phyloP scores from a whole-genome alignment of 1,140 invertebrate genomes.

The Drosophila bipectinata region DNA sequence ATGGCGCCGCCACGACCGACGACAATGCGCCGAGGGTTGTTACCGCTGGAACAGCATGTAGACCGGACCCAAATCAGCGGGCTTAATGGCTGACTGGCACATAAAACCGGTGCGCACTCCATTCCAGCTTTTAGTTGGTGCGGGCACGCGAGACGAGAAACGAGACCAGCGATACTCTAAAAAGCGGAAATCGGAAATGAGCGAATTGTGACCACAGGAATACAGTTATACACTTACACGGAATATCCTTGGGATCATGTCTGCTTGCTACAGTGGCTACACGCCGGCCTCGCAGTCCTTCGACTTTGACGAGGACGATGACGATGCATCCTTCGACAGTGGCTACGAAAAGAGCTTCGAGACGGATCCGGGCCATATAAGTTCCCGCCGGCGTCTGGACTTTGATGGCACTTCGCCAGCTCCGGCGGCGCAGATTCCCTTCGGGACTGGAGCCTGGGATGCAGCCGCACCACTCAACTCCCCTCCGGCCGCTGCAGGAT shows the following conservation, averaged over 20 bases:
- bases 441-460: constrained; percentile 49
- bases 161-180: constrained; percentile 19
- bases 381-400: constrained; percentile 65
- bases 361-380: constrained; percentile 59
- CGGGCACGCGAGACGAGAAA: constrained; percentile 71
- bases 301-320: constrained; percentile 87
- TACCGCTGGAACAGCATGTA: constrained; percentile 33
- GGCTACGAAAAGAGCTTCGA: constrained; percentile 88
- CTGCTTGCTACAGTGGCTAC: constrained; percentile 77
- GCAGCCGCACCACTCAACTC: constrained; percentile 42
- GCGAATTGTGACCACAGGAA: constrained; percentile 15
- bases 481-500: constrained; percentile 46
- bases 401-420: constrained; percentile 37
- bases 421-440: constrained; percentile 19
- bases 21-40: constrained; percentile 82
- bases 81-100: constrained; percentile 70
- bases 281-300: constrained; percentile 74
- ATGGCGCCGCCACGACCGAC: constrained; percentile 83
- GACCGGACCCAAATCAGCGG: constrained; percentile 64
- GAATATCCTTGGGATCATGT: constrained; percentile 56
- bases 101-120: constrained; percentile 79
- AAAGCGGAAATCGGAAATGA: constrained; percentile 44
- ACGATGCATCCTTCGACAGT: constrained; percentile 88
- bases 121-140: constrained; percentile 79
- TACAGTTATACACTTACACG: constrained; percentile 8